A percentile compares a stretch with the other conserved stretches of the same genome.
Conservation (phyloP, 2,888 invertebrate species). For the Tholera decimalis region DNA sequence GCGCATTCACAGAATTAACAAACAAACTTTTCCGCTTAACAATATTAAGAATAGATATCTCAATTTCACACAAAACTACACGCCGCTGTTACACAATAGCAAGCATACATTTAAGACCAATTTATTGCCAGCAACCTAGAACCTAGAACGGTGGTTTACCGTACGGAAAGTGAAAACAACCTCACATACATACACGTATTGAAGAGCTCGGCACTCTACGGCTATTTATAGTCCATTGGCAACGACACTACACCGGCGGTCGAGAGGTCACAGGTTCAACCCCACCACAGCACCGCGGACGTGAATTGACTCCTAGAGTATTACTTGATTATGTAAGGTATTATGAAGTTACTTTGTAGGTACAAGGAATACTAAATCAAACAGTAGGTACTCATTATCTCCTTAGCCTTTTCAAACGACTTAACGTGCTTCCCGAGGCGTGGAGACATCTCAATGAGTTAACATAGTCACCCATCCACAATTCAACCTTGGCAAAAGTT, state of each 20-base stretch:
- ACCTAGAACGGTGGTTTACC: not conserved
- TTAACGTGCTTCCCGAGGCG: too few species aligned
- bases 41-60: not conserved
- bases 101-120: not conserved
- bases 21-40: too few species aligned
- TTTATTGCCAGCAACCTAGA: not conserved
- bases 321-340: conserved; percentile 15
- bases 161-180: conserved; percentile 34
- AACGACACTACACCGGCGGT: not conserved
- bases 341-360: not conserved
- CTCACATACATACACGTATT: not conserved
- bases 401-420: too few species aligned
- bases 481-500: too few species aligned
- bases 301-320: conserved; percentile 10
- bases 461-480: too few species aligned
- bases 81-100: not conserved
- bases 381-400: too few species aligned
- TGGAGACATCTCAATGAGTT: too few species aligned
- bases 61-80: not conserved
- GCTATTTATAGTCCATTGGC: conserved; percentile 27
- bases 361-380: not conserved
- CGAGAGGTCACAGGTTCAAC: conserved; percentile 37
- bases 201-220: not conserved
- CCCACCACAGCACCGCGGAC: conserved; percentile 19
- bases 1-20: too few species aligned